Evolutionary conservation across 2,797 vertebrate species (phyloP).

Genomic region (Pelobates cultripes): DNA sequence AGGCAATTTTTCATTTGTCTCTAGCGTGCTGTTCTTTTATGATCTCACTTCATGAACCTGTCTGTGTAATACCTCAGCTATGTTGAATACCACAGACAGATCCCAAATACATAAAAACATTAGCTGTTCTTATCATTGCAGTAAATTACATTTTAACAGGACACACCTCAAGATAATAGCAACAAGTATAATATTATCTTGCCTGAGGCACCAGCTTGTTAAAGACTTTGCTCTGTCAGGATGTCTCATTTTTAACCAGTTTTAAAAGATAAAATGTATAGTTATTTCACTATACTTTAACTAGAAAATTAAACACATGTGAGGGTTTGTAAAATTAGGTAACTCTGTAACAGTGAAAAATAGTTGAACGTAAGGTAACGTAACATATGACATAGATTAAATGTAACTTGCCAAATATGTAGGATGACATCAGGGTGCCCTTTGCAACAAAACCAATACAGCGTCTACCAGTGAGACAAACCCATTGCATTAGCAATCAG

Average conservation of each 20-base stretch:
- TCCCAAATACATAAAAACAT: constrained; percentile 26
- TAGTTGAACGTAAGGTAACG: too few species aligned
- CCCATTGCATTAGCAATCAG: too few species aligned
- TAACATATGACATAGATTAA: too few species aligned
- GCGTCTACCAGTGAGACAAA: too few species aligned
- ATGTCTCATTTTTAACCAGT: background rate
- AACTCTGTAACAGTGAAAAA: too few species aligned
- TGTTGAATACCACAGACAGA: constrained; percentile 18
- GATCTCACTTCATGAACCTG: background rate
- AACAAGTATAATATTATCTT: constrained; percentile 6
- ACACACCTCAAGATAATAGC: constrained; percentile 29
- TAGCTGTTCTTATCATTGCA: constrained; percentile 21
- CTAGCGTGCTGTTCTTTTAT: background rate
- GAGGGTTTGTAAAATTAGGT: too few species aligned
- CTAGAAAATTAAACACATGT: too few species aligned
- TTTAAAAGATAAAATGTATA: background rate
- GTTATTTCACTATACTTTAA: too few species aligned
- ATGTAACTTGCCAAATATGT: too few species aligned
- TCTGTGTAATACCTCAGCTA: background rate
- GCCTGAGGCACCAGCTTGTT: background rate
- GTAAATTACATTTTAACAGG: constrained; percentile 23
- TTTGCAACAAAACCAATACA: too few species aligned
- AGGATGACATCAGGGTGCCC: too few species aligned
- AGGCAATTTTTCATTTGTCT: background rate
- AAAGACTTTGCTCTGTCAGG: background rate